phyloP scores from a whole-genome alignment of 1,140 invertebrate species.

The Drosophila mojavensis region DNA sequence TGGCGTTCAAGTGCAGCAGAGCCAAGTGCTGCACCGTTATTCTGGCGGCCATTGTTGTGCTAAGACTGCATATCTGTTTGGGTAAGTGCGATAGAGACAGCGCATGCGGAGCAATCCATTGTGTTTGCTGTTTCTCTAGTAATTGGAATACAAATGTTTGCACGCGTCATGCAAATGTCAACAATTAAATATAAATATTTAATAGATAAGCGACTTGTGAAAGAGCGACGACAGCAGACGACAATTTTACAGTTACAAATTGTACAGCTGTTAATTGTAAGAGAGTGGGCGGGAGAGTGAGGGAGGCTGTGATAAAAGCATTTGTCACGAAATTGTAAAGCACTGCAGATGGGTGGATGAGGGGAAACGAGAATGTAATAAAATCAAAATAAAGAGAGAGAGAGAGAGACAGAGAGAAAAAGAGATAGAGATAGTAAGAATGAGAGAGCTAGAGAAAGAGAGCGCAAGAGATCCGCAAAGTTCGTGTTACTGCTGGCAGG shows the following conservation, averaged over 20 bases:
- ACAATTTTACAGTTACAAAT: slow-evolving; percentile 7
- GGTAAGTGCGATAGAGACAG: slow-evolving; percentile 53
- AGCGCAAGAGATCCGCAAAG: too few relatives aligned
- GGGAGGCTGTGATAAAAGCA: background rate
- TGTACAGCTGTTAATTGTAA: slow-evolving; percentile 3
- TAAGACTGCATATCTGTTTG: slow-evolving; percentile 48
- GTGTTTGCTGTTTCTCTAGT: slow-evolving; percentile 28
- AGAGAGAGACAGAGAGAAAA: background rate
- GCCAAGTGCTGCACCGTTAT: slow-evolving; percentile 33
- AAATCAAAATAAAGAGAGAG: background rate
- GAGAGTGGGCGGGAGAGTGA: background rate
- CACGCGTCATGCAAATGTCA: slow-evolving; percentile 43
- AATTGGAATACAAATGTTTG: slow-evolving; percentile 44
- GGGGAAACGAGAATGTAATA: too few relatives aligned
- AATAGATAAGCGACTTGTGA: slow-evolving; percentile 29
- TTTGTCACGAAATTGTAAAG: background rate
- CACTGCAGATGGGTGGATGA: background rate
- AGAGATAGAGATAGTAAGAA: background rate
- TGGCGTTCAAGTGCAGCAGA: slow-evolving; percentile 32
- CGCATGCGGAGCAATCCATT: background rate
- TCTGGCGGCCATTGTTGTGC: slow-evolving; percentile 41
- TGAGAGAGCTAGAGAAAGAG: background rate
- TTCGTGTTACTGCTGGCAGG: too few relatives aligned
- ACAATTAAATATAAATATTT: slow-evolving; percentile 27
- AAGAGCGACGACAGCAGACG: slow-evolving; percentile 6